Percentiles rank a stretch among this genome's conserved stretches.
Evolutionary conservation across 1,140 invertebrate species (phyloP).

Genomic region (Atopsyche davidsoni): DNA sequence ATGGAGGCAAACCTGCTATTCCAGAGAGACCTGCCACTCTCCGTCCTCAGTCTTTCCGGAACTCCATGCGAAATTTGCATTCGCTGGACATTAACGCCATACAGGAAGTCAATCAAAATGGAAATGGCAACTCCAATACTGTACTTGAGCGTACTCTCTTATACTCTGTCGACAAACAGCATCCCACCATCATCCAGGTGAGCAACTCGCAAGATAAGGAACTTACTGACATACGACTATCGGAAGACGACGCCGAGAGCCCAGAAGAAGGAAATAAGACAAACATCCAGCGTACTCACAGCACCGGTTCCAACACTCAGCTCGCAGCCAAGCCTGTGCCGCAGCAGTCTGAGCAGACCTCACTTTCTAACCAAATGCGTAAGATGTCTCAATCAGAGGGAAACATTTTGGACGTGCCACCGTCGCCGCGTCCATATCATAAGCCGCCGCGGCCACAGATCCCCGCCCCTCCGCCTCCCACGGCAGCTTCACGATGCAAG

Average conservation of each 20-base stretch:
- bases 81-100: conserved; percentile 31
- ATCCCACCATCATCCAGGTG: conserved; percentile 61
- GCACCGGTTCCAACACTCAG: conserved; percentile 36
- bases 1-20: conserved; percentile 57
- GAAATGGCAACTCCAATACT: conserved; percentile 35
- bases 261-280: conserved; percentile 30
- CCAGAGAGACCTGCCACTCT: conserved; percentile 65
- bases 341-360: conserved; percentile 36
- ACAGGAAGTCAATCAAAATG: conserved; percentile 11
- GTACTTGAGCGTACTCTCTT: conserved; percentile 59
- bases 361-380: conserved; percentile 36
- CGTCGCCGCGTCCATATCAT: conserved; percentile 35
- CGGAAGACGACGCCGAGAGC: conserved; percentile 26
- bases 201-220: conserved; percentile 28
- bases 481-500: conserved; percentile 16
- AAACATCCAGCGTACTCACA: conserved; percentile 41
- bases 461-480: conserved; percentile 36
- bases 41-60: conserved; percentile 53
- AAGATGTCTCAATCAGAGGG: conserved; percentile 46
- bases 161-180: conserved; percentile 64
- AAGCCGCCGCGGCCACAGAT: conserved; percentile 34
- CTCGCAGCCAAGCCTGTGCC: conserved; percentile 28
- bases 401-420: conserved; percentile 40
- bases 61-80: conserved; percentile 33
- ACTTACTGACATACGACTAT: not conserved